Conservation (phyloP, 2,113 vertebrate genomes). For the Chaetura pelagica region DNA sequence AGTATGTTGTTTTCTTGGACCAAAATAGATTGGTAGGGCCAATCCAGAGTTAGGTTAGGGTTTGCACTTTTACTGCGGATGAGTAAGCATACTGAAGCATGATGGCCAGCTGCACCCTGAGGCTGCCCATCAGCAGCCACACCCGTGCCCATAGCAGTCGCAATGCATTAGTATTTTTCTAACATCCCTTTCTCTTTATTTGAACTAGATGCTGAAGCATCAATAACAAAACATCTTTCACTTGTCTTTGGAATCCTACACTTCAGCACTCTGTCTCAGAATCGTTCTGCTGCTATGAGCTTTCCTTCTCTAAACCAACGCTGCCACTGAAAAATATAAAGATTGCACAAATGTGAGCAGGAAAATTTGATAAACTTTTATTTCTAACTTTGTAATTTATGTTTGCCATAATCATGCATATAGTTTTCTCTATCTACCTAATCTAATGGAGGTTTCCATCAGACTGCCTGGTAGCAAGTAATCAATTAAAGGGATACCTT, state of each 20-base stretch:
- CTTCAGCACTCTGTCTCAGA: background rate
- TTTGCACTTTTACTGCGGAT: background rate
- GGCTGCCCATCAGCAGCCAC: background rate
- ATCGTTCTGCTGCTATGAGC: background rate
- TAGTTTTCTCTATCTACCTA: background rate
- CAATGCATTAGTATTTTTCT: background rate
- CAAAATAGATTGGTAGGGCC: background rate
- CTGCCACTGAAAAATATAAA: background rate
- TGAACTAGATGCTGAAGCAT: background rate
- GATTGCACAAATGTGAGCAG: background rate
- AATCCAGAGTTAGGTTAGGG: background rate
- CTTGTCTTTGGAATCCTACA: background rate
- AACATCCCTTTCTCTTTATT: background rate
- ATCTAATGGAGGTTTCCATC: background rate
- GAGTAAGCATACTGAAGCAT: background rate
- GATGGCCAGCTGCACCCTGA: background rate
- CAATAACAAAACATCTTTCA: background rate
- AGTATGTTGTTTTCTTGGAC: background rate
- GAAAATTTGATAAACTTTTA: background rate
- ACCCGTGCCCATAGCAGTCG: background rate
- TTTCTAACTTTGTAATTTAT: background rate
- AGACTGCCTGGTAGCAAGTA: background rate
- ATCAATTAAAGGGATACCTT: background rate
- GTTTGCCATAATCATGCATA: background rate
- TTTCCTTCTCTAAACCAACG: background rate